Conservation (phyloP, 2,888 invertebrate genomes). For the Nysson spinosus region DNA sequence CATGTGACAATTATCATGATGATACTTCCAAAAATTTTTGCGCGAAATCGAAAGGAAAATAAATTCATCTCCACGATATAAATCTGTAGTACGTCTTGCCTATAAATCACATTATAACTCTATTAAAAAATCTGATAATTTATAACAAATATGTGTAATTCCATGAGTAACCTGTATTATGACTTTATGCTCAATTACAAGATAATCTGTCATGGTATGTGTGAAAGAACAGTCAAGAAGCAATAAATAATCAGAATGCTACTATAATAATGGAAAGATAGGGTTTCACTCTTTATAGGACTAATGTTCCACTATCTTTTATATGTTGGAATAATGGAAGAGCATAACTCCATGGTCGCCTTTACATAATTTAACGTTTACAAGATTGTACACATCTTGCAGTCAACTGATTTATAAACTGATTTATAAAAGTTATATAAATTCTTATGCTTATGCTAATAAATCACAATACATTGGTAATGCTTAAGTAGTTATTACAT, state of each 20-base stretch:
- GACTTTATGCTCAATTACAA: constrained; percentile 19
- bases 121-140: constrained; percentile 11
- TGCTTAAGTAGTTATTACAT: constrained; percentile 31
- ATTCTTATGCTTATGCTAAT: constrained; percentile 36
- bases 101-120: not conserved
- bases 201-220: constrained; percentile 29
- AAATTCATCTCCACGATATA: no score
- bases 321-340: constrained; percentile 23
- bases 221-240: constrained; percentile 3
- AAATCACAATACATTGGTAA: constrained; percentile 55
- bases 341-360: constrained; percentile 14
- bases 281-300: constrained; percentile 1
- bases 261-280: constrained; percentile 14
- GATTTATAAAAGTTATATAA: constrained; percentile 40
- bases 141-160: constrained; percentile 16
- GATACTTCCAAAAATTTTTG: constrained; percentile 11
- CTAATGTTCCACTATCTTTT: constrained; percentile 14
- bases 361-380: constrained; percentile 45
- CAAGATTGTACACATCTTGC: constrained; percentile 29
- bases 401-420: constrained; percentile 42
- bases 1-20: constrained; percentile 38
- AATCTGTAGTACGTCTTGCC: constrained; percentile 1
- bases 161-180: constrained; percentile 20
- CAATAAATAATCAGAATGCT: constrained; percentile 30
- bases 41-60: constrained; percentile 4